Percentiles rank a stretch among this genome's conserved stretches.
Evolutionary conservation across 2,797 vertebrate species (phyloP).

Genomic region (Sebastes matsubarae): DNA sequence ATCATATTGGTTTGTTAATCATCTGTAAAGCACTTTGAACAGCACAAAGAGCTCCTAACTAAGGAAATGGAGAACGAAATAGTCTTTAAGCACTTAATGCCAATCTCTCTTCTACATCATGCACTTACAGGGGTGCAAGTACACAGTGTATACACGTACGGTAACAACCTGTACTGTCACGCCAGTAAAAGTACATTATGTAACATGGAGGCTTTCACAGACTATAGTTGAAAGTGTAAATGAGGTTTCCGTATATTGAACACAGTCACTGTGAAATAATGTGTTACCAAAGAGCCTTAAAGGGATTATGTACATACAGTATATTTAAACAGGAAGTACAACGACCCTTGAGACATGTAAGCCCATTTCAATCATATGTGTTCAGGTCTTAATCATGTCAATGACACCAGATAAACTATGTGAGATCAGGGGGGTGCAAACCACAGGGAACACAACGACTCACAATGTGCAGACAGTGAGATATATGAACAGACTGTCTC

Average conservation of each 20-base stretch:
- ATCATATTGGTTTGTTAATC: background rate
- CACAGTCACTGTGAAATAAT: background rate
- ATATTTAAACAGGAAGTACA: background rate
- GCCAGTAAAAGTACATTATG: background rate
- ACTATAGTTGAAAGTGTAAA: background rate
- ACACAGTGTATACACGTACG: background rate
- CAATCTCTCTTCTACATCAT: background rate
- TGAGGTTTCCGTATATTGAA: background rate
- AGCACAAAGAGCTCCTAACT: background rate
- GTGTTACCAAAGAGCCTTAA: background rate
- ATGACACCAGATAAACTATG: background rate
- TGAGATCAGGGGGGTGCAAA: background rate
- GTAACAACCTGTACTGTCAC: background rate
- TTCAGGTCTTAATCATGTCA: slow-evolving; percentile 17
- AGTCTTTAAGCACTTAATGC: background rate
- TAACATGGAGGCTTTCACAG: background rate
- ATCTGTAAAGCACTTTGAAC: background rate
- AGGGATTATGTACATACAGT: background rate
- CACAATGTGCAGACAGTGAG: slow-evolving; percentile 40
- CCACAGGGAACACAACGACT: slow-evolving; percentile 20
- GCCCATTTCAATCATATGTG: slow-evolving; percentile 4
- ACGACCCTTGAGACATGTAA: slow-evolving; percentile 14
- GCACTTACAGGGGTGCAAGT: background rate
- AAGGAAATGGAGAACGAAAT: background rate
- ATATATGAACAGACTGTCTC: slow-evolving; percentile 55